Evolutionary conservation across 2,888 invertebrate genomes (phyloP).

Genomic region (Brachyptera risi): DNA sequence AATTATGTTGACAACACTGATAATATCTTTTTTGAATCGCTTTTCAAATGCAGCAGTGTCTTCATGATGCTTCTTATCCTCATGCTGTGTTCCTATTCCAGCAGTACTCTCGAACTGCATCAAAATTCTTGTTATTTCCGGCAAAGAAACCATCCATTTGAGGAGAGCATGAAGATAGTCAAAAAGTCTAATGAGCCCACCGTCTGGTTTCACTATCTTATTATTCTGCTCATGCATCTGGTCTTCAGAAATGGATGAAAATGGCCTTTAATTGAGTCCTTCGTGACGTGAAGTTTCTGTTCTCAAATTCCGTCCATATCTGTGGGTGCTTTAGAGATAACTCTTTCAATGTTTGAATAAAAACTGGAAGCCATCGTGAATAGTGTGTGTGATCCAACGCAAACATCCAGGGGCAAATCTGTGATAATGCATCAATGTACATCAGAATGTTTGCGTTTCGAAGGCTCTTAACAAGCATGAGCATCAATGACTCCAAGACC

Average conservation of each 20-base stretch:
- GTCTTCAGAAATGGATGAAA: slow-evolving; percentile 21
- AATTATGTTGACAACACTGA: neutral
- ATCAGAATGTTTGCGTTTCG: slow-evolving; percentile 14
- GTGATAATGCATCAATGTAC: slow-evolving; percentile 20
- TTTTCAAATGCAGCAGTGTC: neutral
- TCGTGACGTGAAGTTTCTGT: slow-evolving; percentile 21
- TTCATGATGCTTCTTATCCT: neutral
- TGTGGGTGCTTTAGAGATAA: slow-evolving; percentile 15
- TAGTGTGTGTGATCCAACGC: slow-evolving; percentile 28
- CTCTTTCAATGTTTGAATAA: slow-evolving; percentile 26
- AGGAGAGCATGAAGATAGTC: neutral
- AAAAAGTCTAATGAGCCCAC: slow-evolving; percentile 16
- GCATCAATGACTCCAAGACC: neutral
- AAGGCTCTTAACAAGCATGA: neutral
- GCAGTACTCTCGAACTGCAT: neutral
- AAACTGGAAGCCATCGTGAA: slow-evolving; percentile 30
- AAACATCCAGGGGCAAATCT: slow-evolving; percentile 27
- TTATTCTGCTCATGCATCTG: slow-evolving; percentile 25
- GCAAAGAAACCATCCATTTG: neutral
- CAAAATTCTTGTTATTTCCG: neutral
- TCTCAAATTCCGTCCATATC: slow-evolving; percentile 17
- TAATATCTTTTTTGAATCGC: neutral
- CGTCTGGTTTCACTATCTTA: slow-evolving; percentile 15
- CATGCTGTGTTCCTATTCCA: neutral
- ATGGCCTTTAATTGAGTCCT: slow-evolving; percentile 17